Percentiles rank a stretch among this genome's conserved stretches.
Evolutionary conservation across 2,888 invertebrate genomes (phyloP).

Genomic region (Aricia artaxerxes): DNA sequence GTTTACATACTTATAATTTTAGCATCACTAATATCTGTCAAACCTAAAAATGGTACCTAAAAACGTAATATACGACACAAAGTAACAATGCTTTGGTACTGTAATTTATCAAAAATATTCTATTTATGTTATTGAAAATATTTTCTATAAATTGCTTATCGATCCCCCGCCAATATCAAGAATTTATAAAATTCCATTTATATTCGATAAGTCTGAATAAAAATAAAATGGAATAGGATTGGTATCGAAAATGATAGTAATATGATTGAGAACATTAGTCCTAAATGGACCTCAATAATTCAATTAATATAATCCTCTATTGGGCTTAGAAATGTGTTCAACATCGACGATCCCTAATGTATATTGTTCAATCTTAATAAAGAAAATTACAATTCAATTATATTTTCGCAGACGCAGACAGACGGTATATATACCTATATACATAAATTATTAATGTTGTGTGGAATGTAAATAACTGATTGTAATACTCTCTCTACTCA

Average conservation of each 20-base stretch:
- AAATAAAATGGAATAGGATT: slow-evolving; percentile 19
- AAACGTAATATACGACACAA: no score
- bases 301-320: slow-evolving; percentile 31
- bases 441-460: no score
- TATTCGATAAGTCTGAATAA: background rate
- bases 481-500: no score
- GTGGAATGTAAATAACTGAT: no score
- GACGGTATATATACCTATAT: background rate
- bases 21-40: no score
- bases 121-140: background rate
- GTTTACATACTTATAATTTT: no score
- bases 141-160: background rate
- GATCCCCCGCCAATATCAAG: background rate
- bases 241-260: slow-evolving; percentile 6
- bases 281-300: slow-evolving; percentile 31
- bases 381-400: slow-evolving; percentile 16
- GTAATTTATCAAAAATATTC: background rate
- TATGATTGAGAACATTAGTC: slow-evolving; percentile 1
- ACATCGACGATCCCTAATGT: slow-evolving; percentile 12
- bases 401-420: background rate
- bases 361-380: slow-evolving; percentile 25
- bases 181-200: slow-evolving; percentile 11
- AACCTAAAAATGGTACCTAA: no score
- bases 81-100: background rate
- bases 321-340: background rate